Evolutionary conservation across 2,113 vertebrate genomes (phyloP).

Genomic region (Eleginops maclovinus): DNA sequence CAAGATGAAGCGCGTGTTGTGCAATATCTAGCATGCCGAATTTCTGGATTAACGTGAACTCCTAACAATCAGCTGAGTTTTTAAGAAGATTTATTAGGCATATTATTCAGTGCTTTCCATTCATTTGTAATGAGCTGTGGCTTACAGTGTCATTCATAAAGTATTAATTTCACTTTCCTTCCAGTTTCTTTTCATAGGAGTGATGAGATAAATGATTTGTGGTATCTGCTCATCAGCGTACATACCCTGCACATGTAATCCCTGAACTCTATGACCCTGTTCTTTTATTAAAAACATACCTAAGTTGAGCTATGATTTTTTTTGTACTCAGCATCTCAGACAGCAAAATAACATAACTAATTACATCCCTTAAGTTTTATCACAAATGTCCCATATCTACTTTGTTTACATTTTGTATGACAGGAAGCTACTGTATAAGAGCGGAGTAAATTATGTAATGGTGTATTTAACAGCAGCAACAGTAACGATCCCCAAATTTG

Average conservation of each 20-base stretch:
- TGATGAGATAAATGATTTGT: conserved; percentile 9
- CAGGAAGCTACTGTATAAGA: too few species aligned
- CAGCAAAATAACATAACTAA: background rate
- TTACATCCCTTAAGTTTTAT: background rate
- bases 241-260: background rate
- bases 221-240: background rate
- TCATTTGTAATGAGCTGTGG: background rate
- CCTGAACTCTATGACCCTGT: background rate
- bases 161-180: background rate
- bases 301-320: background rate
- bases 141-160: background rate
- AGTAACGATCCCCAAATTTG: too few species aligned
- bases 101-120: conserved; percentile 12
- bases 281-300: background rate
- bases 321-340: too few species aligned
- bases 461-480: too few species aligned
- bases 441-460: too few species aligned
- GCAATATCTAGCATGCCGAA: conserved; percentile 24
- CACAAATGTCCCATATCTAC: background rate
- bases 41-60: conserved; percentile 22
- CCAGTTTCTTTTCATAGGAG: background rate
- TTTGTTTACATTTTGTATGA: background rate
- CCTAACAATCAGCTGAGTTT: too few species aligned
- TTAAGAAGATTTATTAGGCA: background rate
- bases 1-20: conserved; percentile 27